Conservation (phyloP, 2,888 invertebrate species). For the Helicoverpa assulta region DNA sequence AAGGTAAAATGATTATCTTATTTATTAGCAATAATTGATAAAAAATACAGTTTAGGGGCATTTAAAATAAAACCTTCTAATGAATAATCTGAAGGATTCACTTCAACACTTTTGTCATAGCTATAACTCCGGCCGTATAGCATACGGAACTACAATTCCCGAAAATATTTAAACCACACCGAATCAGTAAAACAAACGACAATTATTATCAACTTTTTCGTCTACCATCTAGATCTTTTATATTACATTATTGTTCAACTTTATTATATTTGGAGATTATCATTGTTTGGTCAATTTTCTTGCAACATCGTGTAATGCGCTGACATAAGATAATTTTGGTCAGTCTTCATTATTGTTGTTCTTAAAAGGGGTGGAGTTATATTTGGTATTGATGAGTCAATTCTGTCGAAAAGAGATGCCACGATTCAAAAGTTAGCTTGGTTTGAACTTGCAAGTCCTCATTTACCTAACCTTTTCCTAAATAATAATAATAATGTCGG, state of each 20-base stretch:
- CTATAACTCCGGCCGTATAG: too few relatives aligned
- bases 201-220: constrained; percentile 59
- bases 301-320: neutral
- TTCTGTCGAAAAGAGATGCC: neutral
- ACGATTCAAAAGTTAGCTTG: too few relatives aligned
- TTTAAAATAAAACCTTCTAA: too few relatives aligned
- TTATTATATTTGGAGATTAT: constrained; percentile 38
- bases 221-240: constrained; percentile 57
- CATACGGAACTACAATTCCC: constrained; percentile 40
- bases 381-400: constrained; percentile 1
- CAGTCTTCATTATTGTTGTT: neutral
- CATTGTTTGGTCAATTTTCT: constrained; percentile 50
- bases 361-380: neutral
- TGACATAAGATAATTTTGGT: constrained; percentile 15
- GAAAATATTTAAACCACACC: neutral
- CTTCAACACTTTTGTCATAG: too few relatives aligned
- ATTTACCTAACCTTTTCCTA: too few relatives aligned
- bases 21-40: too few relatives aligned
- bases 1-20: too few relatives aligned
- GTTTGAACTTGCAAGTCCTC: too few relatives aligned
- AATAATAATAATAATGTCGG: too few relatives aligned
- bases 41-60: too few relatives aligned
- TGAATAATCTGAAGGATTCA: too few relatives aligned
- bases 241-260: constrained; percentile 49
- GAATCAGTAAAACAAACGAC: constrained; percentile 55